phyloP scores from a whole-genome alignment of 2,888 invertebrate genomes.

The Amphipoea lucens region DNA sequence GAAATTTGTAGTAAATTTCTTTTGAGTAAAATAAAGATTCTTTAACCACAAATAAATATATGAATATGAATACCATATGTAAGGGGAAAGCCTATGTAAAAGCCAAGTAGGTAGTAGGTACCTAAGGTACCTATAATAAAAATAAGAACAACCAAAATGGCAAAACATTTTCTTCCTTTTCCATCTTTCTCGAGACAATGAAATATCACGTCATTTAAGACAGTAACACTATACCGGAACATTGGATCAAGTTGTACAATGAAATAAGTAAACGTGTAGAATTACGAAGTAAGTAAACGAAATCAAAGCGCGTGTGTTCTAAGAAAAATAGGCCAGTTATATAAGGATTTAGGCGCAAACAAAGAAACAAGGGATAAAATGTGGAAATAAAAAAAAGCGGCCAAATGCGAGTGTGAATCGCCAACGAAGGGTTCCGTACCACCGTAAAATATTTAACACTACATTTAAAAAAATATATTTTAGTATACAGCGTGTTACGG shows the following conservation, averaged over 20 bases:
- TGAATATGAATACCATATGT: too few relatives aligned
- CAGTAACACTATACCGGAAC: conserved; percentile 38
- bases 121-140: neutral
- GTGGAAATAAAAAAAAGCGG: conserved; percentile 39
- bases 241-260: conserved; percentile 22
- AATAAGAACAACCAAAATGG: neutral
- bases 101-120: neutral
- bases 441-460: neutral
- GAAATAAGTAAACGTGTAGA: conserved; percentile 35
- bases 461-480: neutral
- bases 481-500: too few relatives aligned
- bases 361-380: conserved; percentile 35
- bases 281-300: conserved; percentile 44
- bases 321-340: conserved; percentile 30
- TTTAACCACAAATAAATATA: too few relatives aligned
- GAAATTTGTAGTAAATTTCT: too few relatives aligned
- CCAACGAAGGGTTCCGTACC: neutral
- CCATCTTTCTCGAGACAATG: conserved; percentile 23
- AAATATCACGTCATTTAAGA: conserved; percentile 27
- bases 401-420: neutral
- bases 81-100: neutral
- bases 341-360: conserved; percentile 39
- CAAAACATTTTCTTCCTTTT: neutral
- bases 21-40: too few relatives aligned
- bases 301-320: conserved; percentile 20